Evolutionary conservation across 64 coral and sea anemone species (phyloP).

Genomic region (Platygyra sinensis): DNA sequence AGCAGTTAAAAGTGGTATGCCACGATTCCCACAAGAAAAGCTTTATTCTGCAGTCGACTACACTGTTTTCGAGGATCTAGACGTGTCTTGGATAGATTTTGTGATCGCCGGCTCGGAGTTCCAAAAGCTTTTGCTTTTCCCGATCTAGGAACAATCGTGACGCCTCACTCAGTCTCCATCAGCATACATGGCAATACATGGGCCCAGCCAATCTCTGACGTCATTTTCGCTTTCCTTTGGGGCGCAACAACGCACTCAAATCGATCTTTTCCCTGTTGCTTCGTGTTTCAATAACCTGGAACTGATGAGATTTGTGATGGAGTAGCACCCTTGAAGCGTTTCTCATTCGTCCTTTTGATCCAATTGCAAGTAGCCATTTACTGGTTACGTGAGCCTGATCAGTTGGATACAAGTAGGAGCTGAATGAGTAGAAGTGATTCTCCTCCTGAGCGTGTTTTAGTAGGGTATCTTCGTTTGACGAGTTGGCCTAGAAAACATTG

Average conservation of each 20-base stretch:
- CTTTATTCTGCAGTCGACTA: too few relatives aligned
- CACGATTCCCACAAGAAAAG: too few relatives aligned
- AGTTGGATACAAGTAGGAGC: constrained; percentile 7
- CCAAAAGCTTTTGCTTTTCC: neutral
- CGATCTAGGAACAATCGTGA: neutral
- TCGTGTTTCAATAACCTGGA: constrained; percentile 15
- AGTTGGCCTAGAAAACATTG: constrained; percentile 15
- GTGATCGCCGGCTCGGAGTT: too few relatives aligned
- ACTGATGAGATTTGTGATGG: constrained; percentile 31
- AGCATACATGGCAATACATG: too few relatives aligned
- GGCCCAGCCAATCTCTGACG: too few relatives aligned
- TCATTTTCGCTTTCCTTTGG: neutral
- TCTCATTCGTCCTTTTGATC: constrained; percentile 21
- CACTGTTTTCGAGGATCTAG: too few relatives aligned
- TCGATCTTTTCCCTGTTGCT: neutral
- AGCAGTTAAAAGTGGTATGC: too few relatives aligned
- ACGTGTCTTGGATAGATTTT: too few relatives aligned
- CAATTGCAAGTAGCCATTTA: constrained; percentile 32
- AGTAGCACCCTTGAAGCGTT: constrained; percentile 10
- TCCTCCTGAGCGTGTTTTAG: constrained; percentile 13
- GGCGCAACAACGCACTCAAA: neutral
- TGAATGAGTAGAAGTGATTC: constrained; percentile 31
- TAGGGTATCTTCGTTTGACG: constrained; percentile 18
- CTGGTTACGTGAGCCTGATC: neutral
- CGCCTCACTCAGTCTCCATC: too few relatives aligned